Evolutionary conservation across 2,797 vertebrate genomes (phyloP).

Genomic region (Eulemur rubriventer): DNA sequence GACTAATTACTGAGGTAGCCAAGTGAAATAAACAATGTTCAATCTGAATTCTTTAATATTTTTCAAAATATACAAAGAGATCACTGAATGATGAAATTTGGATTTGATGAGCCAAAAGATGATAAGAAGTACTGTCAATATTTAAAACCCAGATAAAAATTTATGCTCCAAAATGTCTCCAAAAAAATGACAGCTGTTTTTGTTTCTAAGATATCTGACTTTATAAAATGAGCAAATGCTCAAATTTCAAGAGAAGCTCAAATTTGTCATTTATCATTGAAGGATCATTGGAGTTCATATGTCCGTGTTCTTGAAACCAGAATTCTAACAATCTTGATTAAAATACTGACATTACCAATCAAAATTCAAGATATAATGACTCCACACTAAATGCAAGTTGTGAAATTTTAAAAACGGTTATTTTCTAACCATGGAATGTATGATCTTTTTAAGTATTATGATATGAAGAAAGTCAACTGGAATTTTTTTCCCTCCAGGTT

Average conservation of each 20-base stretch:
- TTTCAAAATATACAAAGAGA: conserved; percentile 32
- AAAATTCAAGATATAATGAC: background rate
- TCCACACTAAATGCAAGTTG: background rate
- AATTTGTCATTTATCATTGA: background rate
- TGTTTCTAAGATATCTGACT: background rate
- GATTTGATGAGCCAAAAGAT: background rate
- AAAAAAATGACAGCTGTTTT: background rate
- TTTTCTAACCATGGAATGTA: background rate
- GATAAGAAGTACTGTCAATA: background rate
- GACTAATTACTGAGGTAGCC: background rate
- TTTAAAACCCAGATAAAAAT: conserved; percentile 31
- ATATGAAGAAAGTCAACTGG: background rate
- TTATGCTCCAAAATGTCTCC: background rate
- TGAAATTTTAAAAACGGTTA: background rate
- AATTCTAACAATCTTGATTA: background rate
- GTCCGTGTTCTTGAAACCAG: background rate
- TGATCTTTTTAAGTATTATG: background rate
- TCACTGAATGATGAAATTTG: background rate
- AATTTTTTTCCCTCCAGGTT: background rate
- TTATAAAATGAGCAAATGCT: background rate
- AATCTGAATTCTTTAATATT: background rate
- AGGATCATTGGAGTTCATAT: background rate
- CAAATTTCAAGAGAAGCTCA: background rate
- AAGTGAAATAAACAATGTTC: conserved; percentile 20
- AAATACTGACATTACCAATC: background rate